Conservation (phyloP, 2,797 vertebrate species). For the Anniella stebbinsi region DNA sequence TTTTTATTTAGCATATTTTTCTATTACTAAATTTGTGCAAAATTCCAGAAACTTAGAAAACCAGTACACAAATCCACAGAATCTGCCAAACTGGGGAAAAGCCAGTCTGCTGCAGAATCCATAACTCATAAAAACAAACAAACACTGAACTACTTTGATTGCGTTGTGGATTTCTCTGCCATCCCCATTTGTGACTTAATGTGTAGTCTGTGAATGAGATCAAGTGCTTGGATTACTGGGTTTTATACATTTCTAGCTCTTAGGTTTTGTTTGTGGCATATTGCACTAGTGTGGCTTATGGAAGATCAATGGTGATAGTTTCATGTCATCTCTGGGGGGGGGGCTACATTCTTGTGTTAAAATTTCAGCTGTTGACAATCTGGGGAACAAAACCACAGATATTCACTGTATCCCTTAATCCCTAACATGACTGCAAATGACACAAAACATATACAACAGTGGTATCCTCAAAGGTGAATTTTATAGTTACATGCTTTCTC, state of each 20-base stretch:
- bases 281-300: not conserved
- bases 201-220: not conserved
- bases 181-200: not conserved
- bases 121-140: too few species aligned
- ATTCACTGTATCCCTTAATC: not conserved
- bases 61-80: too few species aligned
- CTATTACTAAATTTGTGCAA: too few species aligned
- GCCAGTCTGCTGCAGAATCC: too few species aligned
- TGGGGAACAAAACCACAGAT: not conserved
- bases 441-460: not conserved
- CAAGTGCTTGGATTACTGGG: not conserved
- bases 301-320: not conserved
- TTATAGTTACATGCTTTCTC: not conserved
- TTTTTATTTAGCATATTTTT: too few species aligned
- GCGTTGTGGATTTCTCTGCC: too few species aligned
- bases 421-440: not conserved
- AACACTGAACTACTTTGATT: too few species aligned
- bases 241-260: not conserved
- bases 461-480: not conserved
- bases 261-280: not conserved
- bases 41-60: too few species aligned
- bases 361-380: not conserved
- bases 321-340: not conserved
- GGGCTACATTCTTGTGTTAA: too few species aligned
- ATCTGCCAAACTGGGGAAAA: too few species aligned